A percentile compares a stretch with the other conserved stretches of the same genome.
phyloP scores from a whole-genome alignment of 2,888 invertebrate species.

The Parelbella ahira region DNA sequence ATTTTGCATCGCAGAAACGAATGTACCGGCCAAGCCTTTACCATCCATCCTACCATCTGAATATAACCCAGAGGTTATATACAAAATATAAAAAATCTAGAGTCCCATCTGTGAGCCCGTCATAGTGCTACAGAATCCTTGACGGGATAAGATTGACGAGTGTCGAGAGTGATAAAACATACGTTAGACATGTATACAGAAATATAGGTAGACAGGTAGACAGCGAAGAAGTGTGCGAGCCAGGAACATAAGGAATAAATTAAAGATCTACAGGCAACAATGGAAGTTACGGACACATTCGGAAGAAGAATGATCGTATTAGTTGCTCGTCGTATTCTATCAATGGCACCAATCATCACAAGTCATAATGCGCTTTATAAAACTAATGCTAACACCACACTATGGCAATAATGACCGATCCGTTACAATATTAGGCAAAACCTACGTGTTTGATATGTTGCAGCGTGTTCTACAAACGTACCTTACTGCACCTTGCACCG shows the following conservation, averaged over 20 bases:
- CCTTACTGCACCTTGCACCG: no score
- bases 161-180: slow-evolving; percentile 9
- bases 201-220: slow-evolving; percentile 12
- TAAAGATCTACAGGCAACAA: slow-evolving; percentile 53
- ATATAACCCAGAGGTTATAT: slow-evolving; percentile 15
- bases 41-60: slow-evolving; percentile 1
- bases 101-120: no score
- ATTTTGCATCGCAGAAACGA: slow-evolving; percentile 1
- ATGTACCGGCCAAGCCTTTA: slow-evolving; percentile 2
- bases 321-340: slow-evolving; percentile 72
- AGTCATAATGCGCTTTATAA: slow-evolving; percentile 71
- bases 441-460: no score
- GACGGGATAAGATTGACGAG: slow-evolving; percentile 10
- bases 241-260: slow-evolving; percentile 30
- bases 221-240: slow-evolving; percentile 8
- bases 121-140: no score
- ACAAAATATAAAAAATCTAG: slow-evolving; percentile 11
- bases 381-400: slow-evolving; percentile 36
- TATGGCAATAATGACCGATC: slow-evolving; percentile 23
- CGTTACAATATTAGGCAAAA: no score
- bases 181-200: slow-evolving; percentile 7
- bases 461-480: no score
- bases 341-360: slow-evolving; percentile 81
- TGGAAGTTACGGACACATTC: slow-evolving; percentile 67
- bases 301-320: slow-evolving; percentile 58